Evolutionary conservation across 2,888 invertebrate genomes (phyloP), one percentile per base, ranked within the genome.

Genomic region (Helicoverpa assulta): DNA sequence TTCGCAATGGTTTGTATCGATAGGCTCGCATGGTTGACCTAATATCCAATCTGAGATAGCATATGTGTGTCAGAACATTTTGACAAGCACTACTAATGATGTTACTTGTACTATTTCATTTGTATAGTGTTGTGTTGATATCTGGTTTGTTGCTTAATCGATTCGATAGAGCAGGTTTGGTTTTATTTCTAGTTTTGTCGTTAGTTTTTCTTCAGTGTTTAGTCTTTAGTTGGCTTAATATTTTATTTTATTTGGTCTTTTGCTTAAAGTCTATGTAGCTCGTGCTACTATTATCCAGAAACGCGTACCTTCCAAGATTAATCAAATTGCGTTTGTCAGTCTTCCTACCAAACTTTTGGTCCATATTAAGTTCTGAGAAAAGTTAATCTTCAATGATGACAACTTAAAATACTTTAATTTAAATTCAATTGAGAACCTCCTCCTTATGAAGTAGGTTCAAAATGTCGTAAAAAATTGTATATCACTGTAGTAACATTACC

Each of bases 31-130:
- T 71, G 67, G 72, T 63, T 84, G 82, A 77, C 84, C 85, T 67
- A 85, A 73, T 80, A 82, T 68, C 72, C 76, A 77, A 82, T 84
- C 76, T 60, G 18, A 47, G 84, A 84, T 84, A 85, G 59, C 50
- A 61, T 6, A 81, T 76, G 53, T 77, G 57, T 83, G 84, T 78
- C 80, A 83, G 67, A 79, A 76, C 64, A 81, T 80, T 83, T 78
- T 80, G 77, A 81, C 75, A 80, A 81, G 66, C 53, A 47, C 55
- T 57, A 54, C 65, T 70, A 70, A 65, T 70, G 60, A 59, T 61
- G 51, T 33, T 18, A 54, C 51, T 50, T 63, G 70, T 60, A 55
- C 26, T 68, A 60, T 63, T 62, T 79, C 59, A 69, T 75, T 70
- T 26, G 7, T 18, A 18, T 37, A 61, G 21, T 58, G 53, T 26